A percentile compares a stretch with the other conserved stretches of the same genome.
Conservation (phyloP, 1,140 invertebrate genomes). For the Ptiloglossa arizonensis region DNA sequence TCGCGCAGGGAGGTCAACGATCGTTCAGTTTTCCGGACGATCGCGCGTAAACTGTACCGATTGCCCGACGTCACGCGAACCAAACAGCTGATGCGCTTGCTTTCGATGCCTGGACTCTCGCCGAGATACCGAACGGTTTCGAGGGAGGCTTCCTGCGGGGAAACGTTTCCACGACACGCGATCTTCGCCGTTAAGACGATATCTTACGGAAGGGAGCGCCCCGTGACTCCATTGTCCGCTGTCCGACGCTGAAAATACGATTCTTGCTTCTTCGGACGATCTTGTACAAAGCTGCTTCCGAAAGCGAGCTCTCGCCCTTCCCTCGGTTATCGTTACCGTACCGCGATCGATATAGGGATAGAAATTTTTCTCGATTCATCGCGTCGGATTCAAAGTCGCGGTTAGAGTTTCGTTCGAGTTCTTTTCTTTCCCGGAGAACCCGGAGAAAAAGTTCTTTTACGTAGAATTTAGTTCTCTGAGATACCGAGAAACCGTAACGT, state of each 20-base stretch:
- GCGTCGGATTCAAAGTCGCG: no score
- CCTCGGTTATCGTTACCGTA: no score
- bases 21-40: slow-evolving; percentile 29
- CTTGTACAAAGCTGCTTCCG: no score
- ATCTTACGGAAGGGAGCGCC: background rate
- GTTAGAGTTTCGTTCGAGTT: no score
- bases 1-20: slow-evolving; percentile 15
- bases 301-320: no score
- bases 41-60: slow-evolving; percentile 29
- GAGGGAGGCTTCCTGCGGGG: slow-evolving; percentile 2
- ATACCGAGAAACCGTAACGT: no score
- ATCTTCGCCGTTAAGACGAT: slow-evolving; percentile 29
- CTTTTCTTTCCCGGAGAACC: no score
- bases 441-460: no score
- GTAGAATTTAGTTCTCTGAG: no score
- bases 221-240: background rate
- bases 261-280: background rate
- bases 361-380: no score
- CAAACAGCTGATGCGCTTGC: slow-evolving; percentile 45
- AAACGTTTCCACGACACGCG: slow-evolving; percentile 48
- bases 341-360: no score
- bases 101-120: slow-evolving; percentile 8
- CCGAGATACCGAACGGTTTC: slow-evolving; percentile 13
- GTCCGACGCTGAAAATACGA: background rate
- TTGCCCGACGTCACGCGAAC: slow-evolving; percentile 54